Conservation (phyloP, 1,140 invertebrate genomes). For the Bombus sylvicola region DNA sequence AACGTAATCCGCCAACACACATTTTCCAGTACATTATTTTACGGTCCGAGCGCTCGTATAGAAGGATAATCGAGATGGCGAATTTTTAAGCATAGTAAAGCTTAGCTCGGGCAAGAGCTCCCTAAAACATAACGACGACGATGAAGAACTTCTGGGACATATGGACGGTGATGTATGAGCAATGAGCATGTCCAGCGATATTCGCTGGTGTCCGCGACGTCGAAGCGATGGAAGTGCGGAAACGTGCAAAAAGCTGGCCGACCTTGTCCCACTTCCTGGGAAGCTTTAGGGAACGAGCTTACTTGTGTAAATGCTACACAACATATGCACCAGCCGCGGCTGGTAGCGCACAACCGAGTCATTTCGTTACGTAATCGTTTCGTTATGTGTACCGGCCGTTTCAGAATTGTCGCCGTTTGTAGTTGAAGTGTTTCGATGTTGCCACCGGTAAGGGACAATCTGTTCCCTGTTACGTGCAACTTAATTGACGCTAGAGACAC, state of each 20-base stretch:
- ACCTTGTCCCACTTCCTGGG: conserved; percentile 64
- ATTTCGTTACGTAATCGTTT: conserved; percentile 40
- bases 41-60: no score
- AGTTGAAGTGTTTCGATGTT: background rate
- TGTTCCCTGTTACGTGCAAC: conserved; percentile 2
- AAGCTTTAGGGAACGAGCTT: conserved; percentile 63
- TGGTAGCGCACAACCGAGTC: conserved; percentile 5
- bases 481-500: background rate
- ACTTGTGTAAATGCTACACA: conserved; percentile 59
- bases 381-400: conserved; percentile 33
- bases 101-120: background rate
- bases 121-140: background rate
- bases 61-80: background rate
- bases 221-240: conserved; percentile 53
- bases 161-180: conserved; percentile 17
- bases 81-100: background rate
- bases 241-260: conserved; percentile 55
- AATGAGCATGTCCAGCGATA: conserved; percentile 27
- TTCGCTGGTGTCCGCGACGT: conserved; percentile 23
- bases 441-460: background rate
- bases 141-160: background rate
- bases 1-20: background rate
- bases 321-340: conserved; percentile 30
- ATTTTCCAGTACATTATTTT: background rate
- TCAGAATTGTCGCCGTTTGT: background rate